Evolutionary conservation across 1,140 invertebrate species (phyloP).

Genomic region (Radopholus similis): DNA sequence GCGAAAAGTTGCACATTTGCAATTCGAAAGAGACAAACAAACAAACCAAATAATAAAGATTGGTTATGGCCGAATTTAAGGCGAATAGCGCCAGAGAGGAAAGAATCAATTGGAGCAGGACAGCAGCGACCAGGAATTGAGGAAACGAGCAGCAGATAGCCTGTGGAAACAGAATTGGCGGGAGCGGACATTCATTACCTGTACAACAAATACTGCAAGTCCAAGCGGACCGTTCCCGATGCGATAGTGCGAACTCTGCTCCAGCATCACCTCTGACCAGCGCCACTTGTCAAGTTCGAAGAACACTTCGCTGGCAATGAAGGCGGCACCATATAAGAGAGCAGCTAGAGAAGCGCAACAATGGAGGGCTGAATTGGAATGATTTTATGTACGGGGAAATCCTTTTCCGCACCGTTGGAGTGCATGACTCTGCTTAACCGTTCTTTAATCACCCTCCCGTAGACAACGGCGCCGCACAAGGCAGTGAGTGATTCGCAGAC

Average conservation of each 20-base stretch:
- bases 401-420: constrained; percentile 27
- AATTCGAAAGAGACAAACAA: constrained; percentile 2
- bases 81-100: constrained; percentile 53
- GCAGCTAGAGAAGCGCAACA: constrained; percentile 51
- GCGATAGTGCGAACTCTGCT: constrained; percentile 49
- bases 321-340: constrained; percentile 51
- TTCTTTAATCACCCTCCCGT: constrained; percentile 30
- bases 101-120: constrained; percentile 52
- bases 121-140: constrained; percentile 42
- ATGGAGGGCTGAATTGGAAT: constrained; percentile 48
- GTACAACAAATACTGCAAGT: constrained; percentile 51
- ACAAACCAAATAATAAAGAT: constrained; percentile 54
- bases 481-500: constrained; percentile 42
- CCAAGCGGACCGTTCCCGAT: constrained; percentile 58
- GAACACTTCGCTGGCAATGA: constrained; percentile 55
- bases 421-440: constrained; percentile 23
- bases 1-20: not conserved
- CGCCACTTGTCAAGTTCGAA: constrained; percentile 60
- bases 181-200: constrained; percentile 32
- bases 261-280: constrained; percentile 48
- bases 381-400: constrained; percentile 18
- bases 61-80: constrained; percentile 52
- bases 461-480: constrained; percentile 42
- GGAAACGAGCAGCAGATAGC: constrained; percentile 12
- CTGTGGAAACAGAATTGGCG: not conserved